phyloP scores from a whole-genome alignment of 1,140 invertebrate species.

The Chironomus tepperi region DNA sequence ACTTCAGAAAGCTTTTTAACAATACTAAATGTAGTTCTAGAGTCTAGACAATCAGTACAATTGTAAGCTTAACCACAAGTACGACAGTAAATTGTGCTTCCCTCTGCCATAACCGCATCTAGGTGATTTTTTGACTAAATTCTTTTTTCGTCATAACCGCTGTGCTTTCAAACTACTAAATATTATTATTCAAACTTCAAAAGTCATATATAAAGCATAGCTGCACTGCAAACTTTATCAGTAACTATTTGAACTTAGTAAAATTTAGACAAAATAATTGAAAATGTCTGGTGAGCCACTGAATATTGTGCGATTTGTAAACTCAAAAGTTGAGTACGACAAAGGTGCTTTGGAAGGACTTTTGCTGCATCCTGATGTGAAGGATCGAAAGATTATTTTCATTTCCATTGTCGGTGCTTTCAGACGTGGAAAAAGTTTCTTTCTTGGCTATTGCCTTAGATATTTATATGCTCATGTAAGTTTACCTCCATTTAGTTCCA shows the following conservation, averaged over 20 bases:
- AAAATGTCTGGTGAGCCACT: background rate
- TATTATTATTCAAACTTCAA: too few relatives aligned
- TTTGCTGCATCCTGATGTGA: background rate
- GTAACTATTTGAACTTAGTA: background rate
- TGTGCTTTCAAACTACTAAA: too few relatives aligned
- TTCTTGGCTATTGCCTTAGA: constrained; percentile 67
- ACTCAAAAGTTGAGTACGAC: background rate
- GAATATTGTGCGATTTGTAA: background rate
- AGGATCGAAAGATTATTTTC: background rate
- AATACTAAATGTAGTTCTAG: too few relatives aligned
- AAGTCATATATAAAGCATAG: too few relatives aligned
- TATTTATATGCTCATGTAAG: constrained; percentile 51
- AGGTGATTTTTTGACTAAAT: too few relatives aligned
- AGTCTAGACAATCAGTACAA: too few relatives aligned
- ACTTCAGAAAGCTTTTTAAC: too few relatives aligned
- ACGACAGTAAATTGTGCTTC: too few relatives aligned
- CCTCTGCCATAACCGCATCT: too few relatives aligned
- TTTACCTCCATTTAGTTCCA: background rate
- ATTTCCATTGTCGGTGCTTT: constrained; percentile 86
- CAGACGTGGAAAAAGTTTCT: constrained; percentile 60
- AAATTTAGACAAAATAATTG: background rate
- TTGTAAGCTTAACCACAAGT: too few relatives aligned
- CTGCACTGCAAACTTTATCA: too few relatives aligned
- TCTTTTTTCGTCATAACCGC: too few relatives aligned
- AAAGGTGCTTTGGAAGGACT: background rate